phyloP scores from a whole-genome alignment of 2,113 vertebrate genomes.

The Ahaetulla prasina region DNA sequence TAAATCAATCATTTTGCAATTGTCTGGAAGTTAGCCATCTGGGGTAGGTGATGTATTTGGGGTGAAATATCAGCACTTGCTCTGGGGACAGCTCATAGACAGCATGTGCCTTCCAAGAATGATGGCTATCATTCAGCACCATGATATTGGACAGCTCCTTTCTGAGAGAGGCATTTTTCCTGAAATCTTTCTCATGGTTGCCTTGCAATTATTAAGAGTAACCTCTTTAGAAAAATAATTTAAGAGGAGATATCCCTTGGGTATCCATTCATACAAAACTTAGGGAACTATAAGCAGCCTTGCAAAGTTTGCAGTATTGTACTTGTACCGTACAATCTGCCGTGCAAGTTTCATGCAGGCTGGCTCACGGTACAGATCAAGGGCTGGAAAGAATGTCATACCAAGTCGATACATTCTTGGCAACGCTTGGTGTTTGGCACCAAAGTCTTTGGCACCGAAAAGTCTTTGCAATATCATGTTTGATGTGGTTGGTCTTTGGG shows the following conservation, averaged over 20 bases:
- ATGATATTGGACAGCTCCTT: slow-evolving; percentile 9
- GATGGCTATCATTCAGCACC: slow-evolving; percentile 22
- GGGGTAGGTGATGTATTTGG: background rate
- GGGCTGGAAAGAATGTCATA: background rate
- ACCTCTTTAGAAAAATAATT: background rate
- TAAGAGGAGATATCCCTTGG: background rate
- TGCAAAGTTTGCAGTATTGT: background rate
- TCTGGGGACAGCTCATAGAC: background rate
- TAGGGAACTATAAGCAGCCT: background rate
- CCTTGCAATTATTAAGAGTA: background rate
- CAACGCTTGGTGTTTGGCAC: too few relatives aligned
- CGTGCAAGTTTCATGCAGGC: background rate
- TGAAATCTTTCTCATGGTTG: background rate
- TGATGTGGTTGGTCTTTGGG: background rate
- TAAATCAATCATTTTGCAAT: background rate
- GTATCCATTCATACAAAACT: background rate
- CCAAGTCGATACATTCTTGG: background rate
- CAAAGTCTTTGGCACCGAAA: background rate
- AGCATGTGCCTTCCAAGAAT: background rate
- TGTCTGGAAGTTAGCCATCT: background rate
- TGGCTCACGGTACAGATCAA: background rate
- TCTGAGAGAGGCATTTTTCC: background rate
- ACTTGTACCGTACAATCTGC: background rate
- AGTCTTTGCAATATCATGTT: rapidly evolving
- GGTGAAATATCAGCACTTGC: background rate